A percentile compares a stretch with the other conserved stretches of the same genome.
These are phyloP conservation scores for Drosophila lowei DNA, from an alignment of 1,140 invertebrate genomes.

Conservation along the genomic window DNA sequence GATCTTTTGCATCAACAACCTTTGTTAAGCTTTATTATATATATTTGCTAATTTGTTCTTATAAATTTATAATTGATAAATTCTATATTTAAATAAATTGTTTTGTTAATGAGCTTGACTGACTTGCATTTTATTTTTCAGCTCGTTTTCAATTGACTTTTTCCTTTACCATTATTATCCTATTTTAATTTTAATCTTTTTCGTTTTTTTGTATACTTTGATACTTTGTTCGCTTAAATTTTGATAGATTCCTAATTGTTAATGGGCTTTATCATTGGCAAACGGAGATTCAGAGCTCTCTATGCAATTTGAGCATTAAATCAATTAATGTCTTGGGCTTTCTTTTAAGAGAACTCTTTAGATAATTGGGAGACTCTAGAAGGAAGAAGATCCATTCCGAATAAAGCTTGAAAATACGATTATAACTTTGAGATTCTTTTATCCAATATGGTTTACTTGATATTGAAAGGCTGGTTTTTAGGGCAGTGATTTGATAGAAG, in stretches of 20 bases:
- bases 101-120: slow-evolving; percentile 45
- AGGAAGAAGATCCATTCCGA: too few relatives aligned
- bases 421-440: too few relatives aligned
- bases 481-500: too few relatives aligned
- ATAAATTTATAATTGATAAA: slow-evolving; percentile 17
- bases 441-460: too few relatives aligned
- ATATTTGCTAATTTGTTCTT: slow-evolving; percentile 42
- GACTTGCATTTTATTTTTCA: slow-evolving; percentile 40
- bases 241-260: slow-evolving; percentile 15
- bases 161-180: slow-evolving; percentile 16
- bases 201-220: slow-evolving; percentile 16
- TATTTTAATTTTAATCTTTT: slow-evolving; percentile 14
- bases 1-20: slow-evolving; percentile 62
- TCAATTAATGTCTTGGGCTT: neutral
- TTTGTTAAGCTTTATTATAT: slow-evolving; percentile 44
- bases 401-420: too few relatives aligned
- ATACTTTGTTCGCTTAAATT: neutral
- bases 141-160: slow-evolving; percentile 66
- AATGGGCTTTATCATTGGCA: slow-evolving; percentile 43
- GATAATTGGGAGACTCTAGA: too few relatives aligned
- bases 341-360: neutral
- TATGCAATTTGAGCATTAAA: neutral
- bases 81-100: slow-evolving; percentile 34
- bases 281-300: slow-evolving; percentile 50
- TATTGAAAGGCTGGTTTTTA: too few relatives aligned